A percentile compares a stretch with the other conserved stretches of the same genome.
phyloP scores from a whole-genome alignment of 1,140 invertebrate genomes.

The Linepithema humile region DNA sequence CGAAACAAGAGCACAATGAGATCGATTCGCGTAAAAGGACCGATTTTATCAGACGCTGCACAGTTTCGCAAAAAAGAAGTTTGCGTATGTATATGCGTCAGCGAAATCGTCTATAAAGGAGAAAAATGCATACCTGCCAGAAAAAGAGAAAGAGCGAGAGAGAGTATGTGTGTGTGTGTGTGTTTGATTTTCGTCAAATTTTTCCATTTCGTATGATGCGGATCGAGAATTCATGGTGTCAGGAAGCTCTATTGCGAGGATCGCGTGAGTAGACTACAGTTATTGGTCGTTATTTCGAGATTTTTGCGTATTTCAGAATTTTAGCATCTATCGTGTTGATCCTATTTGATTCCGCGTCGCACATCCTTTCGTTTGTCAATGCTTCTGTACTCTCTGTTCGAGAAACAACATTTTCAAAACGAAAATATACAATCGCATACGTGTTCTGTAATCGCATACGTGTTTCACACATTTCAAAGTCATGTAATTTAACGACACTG shows the following conservation, averaged over 20 bases:
- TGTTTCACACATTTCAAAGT: not conserved
- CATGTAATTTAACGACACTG: slow-evolving; percentile 37
- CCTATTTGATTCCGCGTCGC: not conserved
- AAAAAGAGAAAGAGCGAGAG: not conserved
- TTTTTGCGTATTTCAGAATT: slow-evolving; percentile 3
- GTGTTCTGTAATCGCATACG: not conserved
- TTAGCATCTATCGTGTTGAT: not conserved
- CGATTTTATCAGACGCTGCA: not conserved
- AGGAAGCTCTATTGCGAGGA: not conserved
- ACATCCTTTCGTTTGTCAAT: not conserved
- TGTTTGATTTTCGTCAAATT: not conserved
- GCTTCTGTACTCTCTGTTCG: not conserved
- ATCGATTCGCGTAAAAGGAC: not conserved
- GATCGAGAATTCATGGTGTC: not conserved
- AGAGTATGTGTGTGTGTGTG: too few relatives aligned
- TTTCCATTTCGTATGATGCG: not conserved
- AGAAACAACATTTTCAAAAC: not conserved
- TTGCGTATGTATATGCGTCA: not conserved
- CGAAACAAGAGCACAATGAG: slow-evolving; percentile 14
- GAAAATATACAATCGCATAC: not conserved
- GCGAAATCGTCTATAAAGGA: too few relatives aligned
- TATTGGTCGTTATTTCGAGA: not conserved
- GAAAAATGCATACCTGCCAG: not conserved
- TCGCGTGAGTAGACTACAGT: not conserved
- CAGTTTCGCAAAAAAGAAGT: slow-evolving; percentile 8